These are phyloP conservation scores for Paramisgurnus dabryanus DNA, from an alignment of 2,113 vertebrate genomes.

Conservation along the genomic window DNA sequence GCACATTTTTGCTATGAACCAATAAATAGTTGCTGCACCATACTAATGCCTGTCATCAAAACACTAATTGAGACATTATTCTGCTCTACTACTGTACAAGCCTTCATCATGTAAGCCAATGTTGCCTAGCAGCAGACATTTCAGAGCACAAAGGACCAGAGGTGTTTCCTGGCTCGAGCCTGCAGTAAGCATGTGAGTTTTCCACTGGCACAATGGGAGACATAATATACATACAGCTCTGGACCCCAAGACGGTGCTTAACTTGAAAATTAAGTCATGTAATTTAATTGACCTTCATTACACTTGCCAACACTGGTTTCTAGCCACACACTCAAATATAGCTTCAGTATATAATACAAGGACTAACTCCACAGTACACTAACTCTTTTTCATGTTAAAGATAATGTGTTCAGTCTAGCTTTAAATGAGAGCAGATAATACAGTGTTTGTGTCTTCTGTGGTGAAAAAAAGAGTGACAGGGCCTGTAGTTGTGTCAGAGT, in stretches of 20 bases:
- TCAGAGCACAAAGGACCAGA: constrained; percentile 55
- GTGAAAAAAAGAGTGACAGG: constrained; percentile 18
- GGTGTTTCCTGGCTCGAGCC: constrained; percentile 59
- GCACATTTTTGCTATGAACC: constrained; percentile 35
- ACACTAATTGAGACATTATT: constrained; percentile 62
- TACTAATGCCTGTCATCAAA: constrained; percentile 48
- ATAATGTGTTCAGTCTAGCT: not conserved
- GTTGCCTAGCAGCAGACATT: constrained; percentile 63
- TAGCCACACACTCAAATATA: not conserved
- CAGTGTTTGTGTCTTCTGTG: constrained; percentile 20
- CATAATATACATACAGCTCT: constrained; percentile 20
- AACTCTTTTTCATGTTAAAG: not conserved
- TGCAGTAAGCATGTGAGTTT: constrained; percentile 44
- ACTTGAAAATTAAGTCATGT: constrained; percentile 36
- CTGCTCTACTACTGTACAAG: constrained; percentile 48
- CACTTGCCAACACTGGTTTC: not conserved
- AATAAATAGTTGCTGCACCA: constrained; percentile 30
- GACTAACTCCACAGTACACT: not conserved
- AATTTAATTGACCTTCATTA: constrained; percentile 19
- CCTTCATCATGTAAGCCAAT: constrained; percentile 56
- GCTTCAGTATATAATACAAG: not conserved
- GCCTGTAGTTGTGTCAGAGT: constrained; percentile 29
- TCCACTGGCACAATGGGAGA: constrained; percentile 25
- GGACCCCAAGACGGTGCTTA: constrained; percentile 30
- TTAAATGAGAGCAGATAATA: not conserved